Percentiles rank a stretch among this genome's conserved stretches.
Conservation (phyloP, 2,888 invertebrate species). For the Cosmia pyralina region DNA sequence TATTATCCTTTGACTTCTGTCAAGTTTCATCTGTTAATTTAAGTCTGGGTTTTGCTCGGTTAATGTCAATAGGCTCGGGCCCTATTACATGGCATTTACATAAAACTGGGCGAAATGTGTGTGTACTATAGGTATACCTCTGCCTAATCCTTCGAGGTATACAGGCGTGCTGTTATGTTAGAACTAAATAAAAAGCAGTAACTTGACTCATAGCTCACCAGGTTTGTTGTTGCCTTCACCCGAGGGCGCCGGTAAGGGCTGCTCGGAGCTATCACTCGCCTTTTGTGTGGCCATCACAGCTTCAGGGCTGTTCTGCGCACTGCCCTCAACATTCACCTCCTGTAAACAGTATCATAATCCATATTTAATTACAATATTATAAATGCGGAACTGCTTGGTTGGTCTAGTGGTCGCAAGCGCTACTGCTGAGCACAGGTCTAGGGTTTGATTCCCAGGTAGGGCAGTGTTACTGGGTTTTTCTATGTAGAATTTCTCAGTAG, state of each 20-base stretch:
- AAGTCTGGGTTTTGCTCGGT: neutral
- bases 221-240: slow-evolving; percentile 65
- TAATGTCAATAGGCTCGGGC: neutral
- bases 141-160: neutral
- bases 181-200: neutral
- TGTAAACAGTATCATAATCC: slow-evolving; percentile 48
- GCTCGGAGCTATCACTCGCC: slow-evolving; percentile 78
- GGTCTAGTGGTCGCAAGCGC: too few relatives aligned
- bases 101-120: neutral
- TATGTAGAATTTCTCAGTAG: too few relatives aligned
- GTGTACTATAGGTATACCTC: neutral
- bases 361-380: neutral
- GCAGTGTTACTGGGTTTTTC: too few relatives aligned
- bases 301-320: slow-evolving; percentile 78
- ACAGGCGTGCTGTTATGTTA: neutral
- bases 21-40: too few relatives aligned
- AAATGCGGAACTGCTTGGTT: too few relatives aligned
- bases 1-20: too few relatives aligned
- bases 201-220: slow-evolving; percentile 59
- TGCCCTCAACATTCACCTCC: slow-evolving; percentile 85
- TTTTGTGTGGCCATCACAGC: slow-evolving; percentile 75
- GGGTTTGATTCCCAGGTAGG: too few relatives aligned
- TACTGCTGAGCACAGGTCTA: too few relatives aligned
- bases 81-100: neutral
- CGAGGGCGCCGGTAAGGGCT: slow-evolving; percentile 61